These are phyloP conservation scores for Collichthys lucidus DNA, from an alignment of 2,113 vertebrate genomes.

Conservation along the genomic window DNA sequence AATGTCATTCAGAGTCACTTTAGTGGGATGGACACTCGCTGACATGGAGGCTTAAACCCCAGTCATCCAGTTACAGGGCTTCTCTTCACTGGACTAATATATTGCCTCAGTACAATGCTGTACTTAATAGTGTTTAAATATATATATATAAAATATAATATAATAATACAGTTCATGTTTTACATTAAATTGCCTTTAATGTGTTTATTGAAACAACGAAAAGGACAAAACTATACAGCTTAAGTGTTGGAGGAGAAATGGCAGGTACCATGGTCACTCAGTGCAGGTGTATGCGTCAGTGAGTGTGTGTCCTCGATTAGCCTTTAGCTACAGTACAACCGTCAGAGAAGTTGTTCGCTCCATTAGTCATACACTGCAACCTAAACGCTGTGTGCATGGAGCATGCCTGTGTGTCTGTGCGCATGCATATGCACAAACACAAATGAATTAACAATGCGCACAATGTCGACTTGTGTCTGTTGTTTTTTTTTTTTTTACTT, in stretches of 20 bases:
- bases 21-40: constrained; percentile 9
- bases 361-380: constrained; percentile 61
- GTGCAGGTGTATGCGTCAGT: neutral
- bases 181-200: neutral
- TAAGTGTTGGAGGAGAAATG: neutral
- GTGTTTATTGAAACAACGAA: neutral
- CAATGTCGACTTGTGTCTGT: neutral
- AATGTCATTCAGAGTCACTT: constrained; percentile 42
- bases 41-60: constrained; percentile 47
- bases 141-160: neutral
- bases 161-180: no score
- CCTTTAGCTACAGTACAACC: constrained; percentile 34
- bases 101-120: neutral
- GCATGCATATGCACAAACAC: constrained; percentile 39
- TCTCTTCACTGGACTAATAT: constrained; percentile 10
- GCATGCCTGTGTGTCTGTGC: constrained; percentile 13
- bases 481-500: neutral
- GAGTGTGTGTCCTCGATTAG: constrained; percentile 46
- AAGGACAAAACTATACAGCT: neutral
- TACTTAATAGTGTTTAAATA: constrained; percentile 1
- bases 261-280: neutral
- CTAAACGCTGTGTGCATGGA: constrained; percentile 38
- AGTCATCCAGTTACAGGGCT: constrained; percentile 25
- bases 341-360: constrained; percentile 49
- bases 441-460: constrained; percentile 24